Evolutionary conservation across 2,888 invertebrate species (phyloP).

Genomic region (Morinoia aosen): DNA sequence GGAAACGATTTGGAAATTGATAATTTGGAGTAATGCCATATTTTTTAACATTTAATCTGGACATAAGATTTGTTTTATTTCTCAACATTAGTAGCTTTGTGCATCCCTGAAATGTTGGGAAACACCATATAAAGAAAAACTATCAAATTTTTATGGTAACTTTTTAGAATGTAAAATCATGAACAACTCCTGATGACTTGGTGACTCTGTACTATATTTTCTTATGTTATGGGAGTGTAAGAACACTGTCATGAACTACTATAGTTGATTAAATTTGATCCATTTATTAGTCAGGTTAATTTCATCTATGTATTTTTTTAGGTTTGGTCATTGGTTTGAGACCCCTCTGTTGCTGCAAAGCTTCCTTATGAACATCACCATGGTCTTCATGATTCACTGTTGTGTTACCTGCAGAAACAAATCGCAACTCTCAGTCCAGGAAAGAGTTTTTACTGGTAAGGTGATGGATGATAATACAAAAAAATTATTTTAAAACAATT

Average conservation of each 20-base stretch:
- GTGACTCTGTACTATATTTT: not conserved
- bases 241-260: not conserved
- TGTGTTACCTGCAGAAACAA: slow-evolving; percentile 89
- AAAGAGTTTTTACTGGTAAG: slow-evolving; percentile 88
- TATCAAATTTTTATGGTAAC: not conserved
- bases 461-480: not conserved
- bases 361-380: slow-evolving; percentile 95
- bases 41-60: not conserved
- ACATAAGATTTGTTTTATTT: not conserved
- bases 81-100: not conserved
- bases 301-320: slow-evolving; percentile 72
- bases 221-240: not conserved
- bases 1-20: not conserved
- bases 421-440: slow-evolving; percentile 80
- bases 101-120: not conserved
- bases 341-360: slow-evolving; percentile 94
- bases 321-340: slow-evolving; percentile 99
- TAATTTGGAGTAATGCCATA: not conserved
- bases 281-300: not conserved
- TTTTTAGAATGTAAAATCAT: no score
- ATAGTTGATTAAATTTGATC: not conserved
- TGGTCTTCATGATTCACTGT: slow-evolving; percentile 95
- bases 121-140: not conserved
- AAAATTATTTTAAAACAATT: not conserved
- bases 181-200: no score